Evolutionary conservation across 2,797 vertebrate species (phyloP).

Genomic region (Spatula clypeata): DNA sequence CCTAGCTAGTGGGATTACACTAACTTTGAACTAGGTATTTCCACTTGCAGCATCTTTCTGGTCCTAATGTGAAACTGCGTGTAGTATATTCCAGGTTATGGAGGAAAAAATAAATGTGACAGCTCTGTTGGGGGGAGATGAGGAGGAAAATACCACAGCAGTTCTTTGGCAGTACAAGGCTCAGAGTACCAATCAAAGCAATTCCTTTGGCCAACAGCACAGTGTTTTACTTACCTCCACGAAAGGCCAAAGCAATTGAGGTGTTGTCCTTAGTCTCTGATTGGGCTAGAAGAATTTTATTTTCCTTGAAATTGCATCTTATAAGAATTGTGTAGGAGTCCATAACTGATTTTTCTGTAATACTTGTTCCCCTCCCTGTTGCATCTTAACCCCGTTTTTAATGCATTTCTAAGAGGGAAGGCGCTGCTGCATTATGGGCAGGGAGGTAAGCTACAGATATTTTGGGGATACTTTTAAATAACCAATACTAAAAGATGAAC

Average conservation of each 20-base stretch:
- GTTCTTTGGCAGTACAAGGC: background rate
- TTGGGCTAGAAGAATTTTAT: background rate
- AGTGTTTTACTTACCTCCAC: background rate
- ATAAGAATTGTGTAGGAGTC: background rate
- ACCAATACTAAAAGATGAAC: background rate
- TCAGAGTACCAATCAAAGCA: background rate
- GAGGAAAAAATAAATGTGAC: background rate
- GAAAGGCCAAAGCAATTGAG: background rate
- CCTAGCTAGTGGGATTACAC: background rate
- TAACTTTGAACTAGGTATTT: background rate
- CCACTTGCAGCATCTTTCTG: background rate
- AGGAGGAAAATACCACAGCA: background rate
- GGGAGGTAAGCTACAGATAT: too few species aligned
- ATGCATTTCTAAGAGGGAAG: background rate
- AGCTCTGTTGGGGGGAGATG: background rate
- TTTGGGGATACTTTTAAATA: too few species aligned
- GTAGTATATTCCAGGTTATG: background rate
- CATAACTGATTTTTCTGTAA: background rate
- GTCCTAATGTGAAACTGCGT: background rate
- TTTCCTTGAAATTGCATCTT: background rate
- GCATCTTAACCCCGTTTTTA: background rate
- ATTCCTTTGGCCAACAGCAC: background rate
- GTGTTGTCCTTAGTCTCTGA: background rate
- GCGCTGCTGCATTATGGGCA: background rate
- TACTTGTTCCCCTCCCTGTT: background rate